Evolutionary conservation across 1,140 invertebrate species (phyloP).

Genomic region (Triops longicaudatus): DNA sequence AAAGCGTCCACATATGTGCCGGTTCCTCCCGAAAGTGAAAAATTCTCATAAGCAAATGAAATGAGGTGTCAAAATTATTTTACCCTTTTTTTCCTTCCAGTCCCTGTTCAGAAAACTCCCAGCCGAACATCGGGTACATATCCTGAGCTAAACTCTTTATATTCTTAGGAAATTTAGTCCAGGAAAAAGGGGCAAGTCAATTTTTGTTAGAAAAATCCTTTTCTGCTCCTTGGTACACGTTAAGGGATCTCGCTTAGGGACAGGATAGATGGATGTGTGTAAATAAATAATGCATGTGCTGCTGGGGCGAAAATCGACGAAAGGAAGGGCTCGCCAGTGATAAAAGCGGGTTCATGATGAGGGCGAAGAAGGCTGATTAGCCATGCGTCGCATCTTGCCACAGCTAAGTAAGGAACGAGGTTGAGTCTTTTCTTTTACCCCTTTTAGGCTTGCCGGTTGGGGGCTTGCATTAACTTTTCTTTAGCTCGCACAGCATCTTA

Average conservation of each 20-base stretch:
- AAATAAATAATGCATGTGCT: constrained; percentile 15
- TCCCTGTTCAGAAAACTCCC: background rate
- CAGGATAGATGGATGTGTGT: constrained; percentile 6
- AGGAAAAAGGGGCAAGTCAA: background rate
- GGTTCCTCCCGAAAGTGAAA: background rate
- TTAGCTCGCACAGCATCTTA: background rate
- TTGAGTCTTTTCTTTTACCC: background rate
- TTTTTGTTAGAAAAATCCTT: background rate
- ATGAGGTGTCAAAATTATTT: constrained; percentile 8
- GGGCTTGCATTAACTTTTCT: background rate
- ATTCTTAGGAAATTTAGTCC: background rate
- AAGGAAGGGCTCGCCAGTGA: background rate
- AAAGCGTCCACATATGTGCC: background rate
- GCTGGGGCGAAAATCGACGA: constrained; percentile 3
- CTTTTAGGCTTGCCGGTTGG: background rate
- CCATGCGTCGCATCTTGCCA: constrained; percentile 10
- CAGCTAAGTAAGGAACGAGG: constrained; percentile 14
- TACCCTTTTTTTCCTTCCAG: background rate
- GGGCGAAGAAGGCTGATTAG: background rate
- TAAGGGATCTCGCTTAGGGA: background rate
- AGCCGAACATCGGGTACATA: background rate
- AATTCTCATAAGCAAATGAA: background rate
- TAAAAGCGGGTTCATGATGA: constrained; percentile 15
- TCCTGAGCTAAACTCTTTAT: background rate
- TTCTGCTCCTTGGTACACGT: background rate